phyloP scores from a whole-genome alignment of 2,888 invertebrate genomes.

The Celastrina argiolus region DNA sequence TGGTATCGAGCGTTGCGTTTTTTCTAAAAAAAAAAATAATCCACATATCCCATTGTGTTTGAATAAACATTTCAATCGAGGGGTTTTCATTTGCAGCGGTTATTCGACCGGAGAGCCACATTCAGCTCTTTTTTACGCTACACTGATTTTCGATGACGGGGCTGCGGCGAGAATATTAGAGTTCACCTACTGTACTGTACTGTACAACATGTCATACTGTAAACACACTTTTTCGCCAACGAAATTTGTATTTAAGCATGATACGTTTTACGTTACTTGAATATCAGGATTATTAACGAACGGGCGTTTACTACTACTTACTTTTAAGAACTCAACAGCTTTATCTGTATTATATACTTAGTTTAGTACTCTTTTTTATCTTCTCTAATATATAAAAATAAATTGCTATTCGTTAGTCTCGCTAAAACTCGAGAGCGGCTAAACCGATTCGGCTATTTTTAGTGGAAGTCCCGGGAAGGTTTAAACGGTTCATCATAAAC shows the following conservation, averaged over 20 bases:
- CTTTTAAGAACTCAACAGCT: no score
- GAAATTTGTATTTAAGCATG: not conserved
- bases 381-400: no score
- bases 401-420: no score
- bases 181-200: slow-evolving; percentile 37
- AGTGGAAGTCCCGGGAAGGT: no score
- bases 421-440: no score
- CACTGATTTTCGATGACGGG: slow-evolving; percentile 60
- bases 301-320: no score
- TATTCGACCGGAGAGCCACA: slow-evolving; percentile 58
- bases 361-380: no score
- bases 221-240: slow-evolving; percentile 7
- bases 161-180: slow-evolving; percentile 55
- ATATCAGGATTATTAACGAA: no score
- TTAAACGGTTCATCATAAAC: no score
- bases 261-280: not conserved
- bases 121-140: slow-evolving; percentile 63
- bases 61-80: slow-evolving; percentile 67
- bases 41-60: slow-evolving; percentile 61
- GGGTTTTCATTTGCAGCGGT: slow-evolving; percentile 59
- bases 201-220: slow-evolving; percentile 13
- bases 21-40: slow-evolving; percentile 40
- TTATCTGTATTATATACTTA: no score
- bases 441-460: no score
- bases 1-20: not conserved